phyloP scores from a whole-genome alignment of 1,140 invertebrate species.

The Vollenhovia emeryi region DNA sequence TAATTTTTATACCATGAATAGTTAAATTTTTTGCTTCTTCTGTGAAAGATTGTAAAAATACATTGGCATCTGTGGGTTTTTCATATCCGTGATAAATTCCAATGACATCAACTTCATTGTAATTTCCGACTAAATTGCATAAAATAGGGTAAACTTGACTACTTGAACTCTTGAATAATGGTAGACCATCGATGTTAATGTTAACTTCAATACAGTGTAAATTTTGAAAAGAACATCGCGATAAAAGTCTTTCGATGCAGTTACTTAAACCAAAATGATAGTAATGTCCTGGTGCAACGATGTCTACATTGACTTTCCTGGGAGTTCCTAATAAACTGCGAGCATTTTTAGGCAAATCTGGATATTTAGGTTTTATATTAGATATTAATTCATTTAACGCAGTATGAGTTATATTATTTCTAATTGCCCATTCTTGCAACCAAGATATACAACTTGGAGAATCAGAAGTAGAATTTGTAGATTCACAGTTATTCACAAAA shows the following conservation, averaged over 20 bases:
- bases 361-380: background rate
- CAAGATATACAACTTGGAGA: background rate
- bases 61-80: background rate
- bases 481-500: background rate
- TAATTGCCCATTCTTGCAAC: background rate
- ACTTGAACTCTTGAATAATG: background rate
- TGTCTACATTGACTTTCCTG: background rate
- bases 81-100: constrained; percentile 6
- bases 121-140: constrained; percentile 11
- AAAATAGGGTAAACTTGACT: constrained; percentile 13
- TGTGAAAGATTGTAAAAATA: background rate
- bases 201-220: background rate
- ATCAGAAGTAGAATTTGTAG: background rate
- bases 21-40: constrained; percentile 16
- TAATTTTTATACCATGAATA: background rate
- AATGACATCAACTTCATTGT: background rate
- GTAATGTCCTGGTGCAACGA: background rate
- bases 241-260: background rate
- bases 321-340: constrained; percentile 12
- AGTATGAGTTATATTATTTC: constrained; percentile 2
- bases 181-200: too few species aligned
- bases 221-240: constrained; percentile 11
- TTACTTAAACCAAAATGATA: background rate
- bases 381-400: background rate
- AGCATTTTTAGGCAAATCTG: background rate